These are phyloP conservation scores for Bradysia coprophila DNA, from an alignment of 1,140 invertebrate genomes.

Conservation along the genomic window DNA sequence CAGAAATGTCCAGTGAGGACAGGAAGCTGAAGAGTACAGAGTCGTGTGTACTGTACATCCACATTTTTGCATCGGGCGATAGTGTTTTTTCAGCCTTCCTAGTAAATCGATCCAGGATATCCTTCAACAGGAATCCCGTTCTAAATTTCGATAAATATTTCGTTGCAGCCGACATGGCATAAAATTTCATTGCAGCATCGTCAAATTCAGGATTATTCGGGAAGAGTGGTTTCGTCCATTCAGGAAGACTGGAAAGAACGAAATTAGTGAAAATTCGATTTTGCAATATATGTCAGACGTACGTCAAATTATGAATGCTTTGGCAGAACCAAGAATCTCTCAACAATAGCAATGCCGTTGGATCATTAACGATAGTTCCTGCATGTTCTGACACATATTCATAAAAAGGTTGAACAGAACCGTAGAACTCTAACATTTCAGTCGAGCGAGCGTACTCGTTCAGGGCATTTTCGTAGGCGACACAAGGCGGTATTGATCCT, in stretches of 20 bases:
- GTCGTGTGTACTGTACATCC: constrained; percentile 67
- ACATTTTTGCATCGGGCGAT: constrained; percentile 36
- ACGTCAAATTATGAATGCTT: constrained; percentile 26
- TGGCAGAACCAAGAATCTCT: constrained; percentile 51
- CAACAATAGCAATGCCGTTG: constrained; percentile 27
- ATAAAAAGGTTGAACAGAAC: constrained; percentile 40
- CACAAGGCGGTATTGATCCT: constrained; percentile 41
- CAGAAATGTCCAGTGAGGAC: constrained; percentile 49
- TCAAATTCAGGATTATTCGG: constrained; percentile 18
- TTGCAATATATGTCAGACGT: neutral
- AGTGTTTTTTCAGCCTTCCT: constrained; percentile 22
- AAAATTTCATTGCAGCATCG: constrained; percentile 28
- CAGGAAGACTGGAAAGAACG: constrained; percentile 35
- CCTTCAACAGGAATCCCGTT: constrained; percentile 42
- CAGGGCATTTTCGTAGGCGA: constrained; percentile 35
- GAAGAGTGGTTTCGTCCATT: constrained; percentile 42
- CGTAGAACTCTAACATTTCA: constrained; percentile 33
- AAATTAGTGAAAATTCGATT: neutral
- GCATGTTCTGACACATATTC: constrained; percentile 37
- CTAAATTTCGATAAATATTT: constrained; percentile 30
- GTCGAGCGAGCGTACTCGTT: constrained; percentile 31
- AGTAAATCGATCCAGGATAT: constrained; percentile 38
- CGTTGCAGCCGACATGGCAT: constrained; percentile 28
- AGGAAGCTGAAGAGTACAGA: constrained; percentile 59
- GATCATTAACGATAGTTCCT: constrained; percentile 27